Percentiles rank a stretch among this genome's conserved stretches.
Evolutionary conservation across 2,888 invertebrate species (phyloP).

Genomic region (Ypsolopha scabrella): DNA sequence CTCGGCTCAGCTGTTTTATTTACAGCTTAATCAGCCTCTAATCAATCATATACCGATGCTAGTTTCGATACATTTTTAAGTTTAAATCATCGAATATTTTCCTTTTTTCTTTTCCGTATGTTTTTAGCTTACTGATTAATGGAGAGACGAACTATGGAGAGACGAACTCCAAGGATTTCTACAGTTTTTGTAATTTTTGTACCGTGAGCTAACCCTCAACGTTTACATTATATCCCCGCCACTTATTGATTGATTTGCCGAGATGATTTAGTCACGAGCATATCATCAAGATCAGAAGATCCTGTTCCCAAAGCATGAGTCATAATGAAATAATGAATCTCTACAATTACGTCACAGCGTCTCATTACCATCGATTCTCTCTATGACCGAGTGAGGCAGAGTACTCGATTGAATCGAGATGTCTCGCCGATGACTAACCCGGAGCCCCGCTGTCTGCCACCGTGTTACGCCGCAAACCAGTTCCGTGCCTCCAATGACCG

Average conservation of each 20-base stretch:
- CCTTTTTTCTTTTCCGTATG: too few relatives aligned
- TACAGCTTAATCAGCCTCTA: too few relatives aligned
- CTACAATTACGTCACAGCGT: neutral
- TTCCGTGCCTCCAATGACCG: constrained; percentile 15
- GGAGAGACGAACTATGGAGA: too few relatives aligned
- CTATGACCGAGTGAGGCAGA: constrained; percentile 5
- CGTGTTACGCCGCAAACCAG: constrained; percentile 41
- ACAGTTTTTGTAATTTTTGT: too few relatives aligned
- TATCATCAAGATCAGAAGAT: neutral
- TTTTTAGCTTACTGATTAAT: too few relatives aligned
- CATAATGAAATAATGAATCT: neutral
- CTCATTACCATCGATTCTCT: neutral
- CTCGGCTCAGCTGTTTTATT: too few relatives aligned
- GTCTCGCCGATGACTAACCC: constrained; percentile 30
- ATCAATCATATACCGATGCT: too few relatives aligned
- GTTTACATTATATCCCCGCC: too few relatives aligned
- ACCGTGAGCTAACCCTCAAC: neutral
- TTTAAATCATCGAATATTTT: too few relatives aligned
- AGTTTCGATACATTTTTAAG: too few relatives aligned
- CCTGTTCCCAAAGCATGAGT: neutral
- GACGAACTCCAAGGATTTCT: too few relatives aligned
- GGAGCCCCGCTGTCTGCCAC: constrained; percentile 41
- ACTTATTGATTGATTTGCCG: neutral
- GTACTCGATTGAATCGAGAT: constrained; percentile 14
- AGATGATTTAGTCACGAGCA: neutral